phyloP scores from a whole-genome alignment of 2,888 invertebrate species.

The Parnassius orleans region DNA sequence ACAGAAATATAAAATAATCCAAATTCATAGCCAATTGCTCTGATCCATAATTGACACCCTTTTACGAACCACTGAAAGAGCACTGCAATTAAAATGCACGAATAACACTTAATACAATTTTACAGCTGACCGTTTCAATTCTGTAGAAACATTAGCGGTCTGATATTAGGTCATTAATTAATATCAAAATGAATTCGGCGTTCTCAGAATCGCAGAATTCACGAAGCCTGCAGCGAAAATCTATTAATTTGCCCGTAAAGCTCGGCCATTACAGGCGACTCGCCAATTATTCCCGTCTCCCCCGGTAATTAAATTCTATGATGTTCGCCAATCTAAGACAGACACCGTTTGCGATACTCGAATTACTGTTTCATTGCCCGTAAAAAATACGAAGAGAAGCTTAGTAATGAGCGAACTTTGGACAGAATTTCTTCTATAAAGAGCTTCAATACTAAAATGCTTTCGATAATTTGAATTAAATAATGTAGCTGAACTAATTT shows the following conservation, averaged over 20 bases:
- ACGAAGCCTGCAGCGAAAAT: constrained; percentile 60
- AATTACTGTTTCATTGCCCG: constrained; percentile 70
- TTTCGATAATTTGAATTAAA: constrained; percentile 18
- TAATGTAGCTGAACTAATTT: constrained; percentile 10
- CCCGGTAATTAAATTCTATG: constrained; percentile 76
- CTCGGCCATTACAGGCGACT: constrained; percentile 66
- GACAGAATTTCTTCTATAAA: constrained; percentile 26
- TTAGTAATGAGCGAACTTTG: constrained; percentile 31
- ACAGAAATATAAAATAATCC: too few species aligned
- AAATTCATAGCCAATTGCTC: too few species aligned
- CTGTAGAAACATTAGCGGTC: constrained; percentile 47
- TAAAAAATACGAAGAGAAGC: constrained; percentile 54
- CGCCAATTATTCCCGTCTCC: constrained; percentile 74
- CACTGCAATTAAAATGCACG: constrained; percentile 17
- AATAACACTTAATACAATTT: constrained; percentile 17
- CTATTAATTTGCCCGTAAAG: constrained; percentile 76
- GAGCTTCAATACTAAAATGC: constrained; percentile 14
- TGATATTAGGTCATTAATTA: constrained; percentile 64
- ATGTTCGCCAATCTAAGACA: constrained; percentile 74
- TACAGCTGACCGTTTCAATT: constrained; percentile 27
- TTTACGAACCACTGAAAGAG: constrained; percentile 4
- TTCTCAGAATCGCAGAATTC: constrained; percentile 49
- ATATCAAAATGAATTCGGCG: constrained; percentile 56
- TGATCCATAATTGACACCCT: constrained; percentile 10
- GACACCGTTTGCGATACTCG: constrained; percentile 72